These are phyloP conservation scores for Poecilia velifera DNA, from an alignment of 2,797 vertebrate genomes.

Conservation along the genomic window DNA sequence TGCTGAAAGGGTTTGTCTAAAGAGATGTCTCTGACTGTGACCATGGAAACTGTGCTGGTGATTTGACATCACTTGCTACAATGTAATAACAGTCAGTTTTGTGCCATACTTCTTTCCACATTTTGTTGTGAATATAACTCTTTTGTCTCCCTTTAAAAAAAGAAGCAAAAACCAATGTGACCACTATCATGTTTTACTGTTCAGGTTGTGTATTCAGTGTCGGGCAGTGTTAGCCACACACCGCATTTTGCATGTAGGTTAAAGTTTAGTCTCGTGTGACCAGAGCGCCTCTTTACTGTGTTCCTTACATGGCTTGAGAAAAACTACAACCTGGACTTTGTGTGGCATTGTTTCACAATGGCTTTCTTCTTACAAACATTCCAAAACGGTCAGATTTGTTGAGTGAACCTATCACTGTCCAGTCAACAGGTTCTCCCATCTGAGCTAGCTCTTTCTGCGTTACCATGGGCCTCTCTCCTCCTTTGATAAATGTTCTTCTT, in stretches of 20 bases:
- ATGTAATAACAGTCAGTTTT: not conserved
- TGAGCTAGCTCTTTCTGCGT: not conserved
- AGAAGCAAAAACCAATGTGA: not conserved
- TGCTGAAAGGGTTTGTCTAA: not conserved
- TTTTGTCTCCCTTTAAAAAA: not conserved
- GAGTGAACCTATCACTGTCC: not conserved
- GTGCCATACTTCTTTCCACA: not conserved
- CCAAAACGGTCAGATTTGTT: not conserved
- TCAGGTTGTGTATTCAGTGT: too few relatives aligned
- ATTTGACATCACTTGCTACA: not conserved
- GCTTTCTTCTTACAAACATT: not conserved
- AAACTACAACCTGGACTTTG: not conserved
- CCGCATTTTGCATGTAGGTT: too few relatives aligned
- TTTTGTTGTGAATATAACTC: not conserved
- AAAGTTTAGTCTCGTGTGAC: too few relatives aligned
- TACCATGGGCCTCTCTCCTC: not conserved
- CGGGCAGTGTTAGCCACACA: not conserved
- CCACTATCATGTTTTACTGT: too few relatives aligned
- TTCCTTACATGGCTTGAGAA: not conserved
- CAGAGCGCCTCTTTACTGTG: not conserved
- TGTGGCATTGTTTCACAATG: not conserved
- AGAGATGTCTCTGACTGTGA: not conserved
- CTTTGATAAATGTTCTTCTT: not conserved
- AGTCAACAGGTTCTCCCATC: not conserved
- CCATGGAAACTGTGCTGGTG: not conserved